A percentile compares a stretch with the other conserved stretches of the same genome.
These are phyloP conservation scores for Zosterops lateralis DNA, from an alignment of 2,113 vertebrate genomes.

Conservation along the genomic window DNA sequence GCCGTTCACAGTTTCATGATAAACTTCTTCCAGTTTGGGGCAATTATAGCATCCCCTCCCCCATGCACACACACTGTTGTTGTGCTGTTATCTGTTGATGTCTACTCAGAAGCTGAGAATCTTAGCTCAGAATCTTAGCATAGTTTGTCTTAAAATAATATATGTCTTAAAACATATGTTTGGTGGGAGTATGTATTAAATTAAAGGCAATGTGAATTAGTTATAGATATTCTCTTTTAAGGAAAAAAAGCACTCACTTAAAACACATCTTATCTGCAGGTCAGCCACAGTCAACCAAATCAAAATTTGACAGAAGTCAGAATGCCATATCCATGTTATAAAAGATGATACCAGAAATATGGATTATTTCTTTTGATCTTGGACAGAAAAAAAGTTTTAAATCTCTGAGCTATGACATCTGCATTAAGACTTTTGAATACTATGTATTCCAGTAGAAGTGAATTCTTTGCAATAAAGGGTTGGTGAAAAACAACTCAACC, in stretches of 20 bases:
- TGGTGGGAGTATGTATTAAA: neutral
- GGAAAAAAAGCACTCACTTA: fast-evolving
- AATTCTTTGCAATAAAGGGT: neutral
- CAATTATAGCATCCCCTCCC: neutral
- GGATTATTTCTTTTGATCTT: neutral
- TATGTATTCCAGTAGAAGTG: neutral
- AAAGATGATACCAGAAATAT: neutral
- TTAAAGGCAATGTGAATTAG: neutral
- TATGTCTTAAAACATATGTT: neutral
- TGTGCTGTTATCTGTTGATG: neutral
- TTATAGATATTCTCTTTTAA: neutral
- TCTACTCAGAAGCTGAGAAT: neutral
- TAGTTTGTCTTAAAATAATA: neutral
- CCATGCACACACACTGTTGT: fast-evolving
- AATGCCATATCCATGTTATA: neutral
- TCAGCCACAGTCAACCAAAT: neutral
- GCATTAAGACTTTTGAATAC: neutral
- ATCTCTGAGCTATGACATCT: neutral
- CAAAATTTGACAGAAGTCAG: neutral
- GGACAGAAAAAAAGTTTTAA: neutral
- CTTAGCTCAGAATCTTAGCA: neutral
- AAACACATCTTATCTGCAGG: neutral
- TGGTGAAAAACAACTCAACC: neutral
- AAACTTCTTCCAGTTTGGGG: neutral
- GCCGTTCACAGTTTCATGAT: conserved; percentile 21